Percentiles rank a stretch among this genome's conserved stretches.
phyloP scores from a whole-genome alignment of 2,888 invertebrate genomes.

The Ennomos fuscantarius region DNA sequence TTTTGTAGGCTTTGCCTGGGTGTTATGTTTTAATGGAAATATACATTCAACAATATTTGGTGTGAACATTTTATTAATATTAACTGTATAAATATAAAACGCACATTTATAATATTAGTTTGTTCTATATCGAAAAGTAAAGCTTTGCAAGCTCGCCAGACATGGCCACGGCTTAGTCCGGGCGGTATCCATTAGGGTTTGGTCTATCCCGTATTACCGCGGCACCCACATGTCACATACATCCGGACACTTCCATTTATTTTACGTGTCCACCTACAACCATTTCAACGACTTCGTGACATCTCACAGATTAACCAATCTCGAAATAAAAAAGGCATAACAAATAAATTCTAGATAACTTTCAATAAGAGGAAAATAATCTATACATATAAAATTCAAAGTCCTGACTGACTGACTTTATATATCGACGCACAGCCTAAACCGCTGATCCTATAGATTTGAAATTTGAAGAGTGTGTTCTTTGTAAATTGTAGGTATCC shows the following conservation, averaged over 20 bases:
- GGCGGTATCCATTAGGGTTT: slow-evolving; percentile 34
- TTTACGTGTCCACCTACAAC: slow-evolving; percentile 28
- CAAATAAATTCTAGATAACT: too few relatives aligned
- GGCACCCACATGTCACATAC: slow-evolving; percentile 39
- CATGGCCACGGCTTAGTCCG: slow-evolving; percentile 6
- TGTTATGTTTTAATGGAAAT: neutral
- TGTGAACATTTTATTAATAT: too few relatives aligned
- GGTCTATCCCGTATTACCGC: slow-evolving; percentile 29
- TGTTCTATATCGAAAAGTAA: neutral
- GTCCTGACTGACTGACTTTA: too few relatives aligned
- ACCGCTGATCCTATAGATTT: too few relatives aligned
- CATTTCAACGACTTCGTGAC: slow-evolving; percentile 22
- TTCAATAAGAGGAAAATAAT: too few relatives aligned
- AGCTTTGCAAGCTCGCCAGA: slow-evolving; percentile 3
- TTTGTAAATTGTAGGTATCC: too few relatives aligned
- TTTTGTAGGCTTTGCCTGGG: slow-evolving; percentile 7
- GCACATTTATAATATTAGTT: too few relatives aligned
- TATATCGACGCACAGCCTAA: too few relatives aligned
- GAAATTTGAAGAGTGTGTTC: too few relatives aligned
- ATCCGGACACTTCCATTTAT: slow-evolving; percentile 41
- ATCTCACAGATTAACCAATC: slow-evolving; percentile 10
- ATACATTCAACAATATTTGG: too few relatives aligned
- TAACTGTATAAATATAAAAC: too few relatives aligned
- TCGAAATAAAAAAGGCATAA: neutral
- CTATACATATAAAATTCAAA: too few relatives aligned